phyloP scores from a whole-genome alignment of 1,140 invertebrate species.

The Lithobius niger region DNA sequence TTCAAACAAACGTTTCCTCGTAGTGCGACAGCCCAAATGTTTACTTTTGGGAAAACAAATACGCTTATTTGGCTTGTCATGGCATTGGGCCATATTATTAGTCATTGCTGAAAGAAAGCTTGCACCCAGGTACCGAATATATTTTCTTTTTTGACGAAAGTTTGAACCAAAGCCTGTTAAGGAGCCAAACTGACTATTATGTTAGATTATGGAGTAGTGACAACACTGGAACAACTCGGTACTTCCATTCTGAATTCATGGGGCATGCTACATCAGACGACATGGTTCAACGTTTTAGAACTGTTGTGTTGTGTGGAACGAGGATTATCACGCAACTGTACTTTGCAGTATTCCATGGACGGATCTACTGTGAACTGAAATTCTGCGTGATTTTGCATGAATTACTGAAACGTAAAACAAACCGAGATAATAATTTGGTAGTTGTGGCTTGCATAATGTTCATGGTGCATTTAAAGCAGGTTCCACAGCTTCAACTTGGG shows the following conservation, averaged over 20 bases:
- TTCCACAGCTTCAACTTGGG: not conserved
- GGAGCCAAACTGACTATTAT: not conserved
- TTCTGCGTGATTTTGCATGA: constrained; percentile 12
- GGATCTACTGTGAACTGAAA: constrained; percentile 2
- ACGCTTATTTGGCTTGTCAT: not conserved
- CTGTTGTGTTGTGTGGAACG: no score
- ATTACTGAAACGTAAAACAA: constrained; percentile 1
- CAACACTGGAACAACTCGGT: no score
- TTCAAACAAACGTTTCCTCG: not conserved
- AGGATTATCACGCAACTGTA: no score
- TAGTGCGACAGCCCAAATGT: not conserved
- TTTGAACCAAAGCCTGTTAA: not conserved
- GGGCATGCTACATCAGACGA: not conserved
- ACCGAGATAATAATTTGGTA: not conserved
- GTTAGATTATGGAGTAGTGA: not conserved
- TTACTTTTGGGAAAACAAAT: not conserved
- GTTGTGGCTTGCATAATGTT: not conserved
- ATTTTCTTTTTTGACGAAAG: not conserved
- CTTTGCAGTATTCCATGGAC: not conserved
- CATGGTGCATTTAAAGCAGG: not conserved
- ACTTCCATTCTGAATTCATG: not conserved
- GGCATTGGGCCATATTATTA: not conserved
- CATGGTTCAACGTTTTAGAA: no score
- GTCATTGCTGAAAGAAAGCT: not conserved
- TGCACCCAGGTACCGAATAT: not conserved